Conservation (phyloP, 1,140 invertebrate genomes). For the Drosophila funebris region DNA sequence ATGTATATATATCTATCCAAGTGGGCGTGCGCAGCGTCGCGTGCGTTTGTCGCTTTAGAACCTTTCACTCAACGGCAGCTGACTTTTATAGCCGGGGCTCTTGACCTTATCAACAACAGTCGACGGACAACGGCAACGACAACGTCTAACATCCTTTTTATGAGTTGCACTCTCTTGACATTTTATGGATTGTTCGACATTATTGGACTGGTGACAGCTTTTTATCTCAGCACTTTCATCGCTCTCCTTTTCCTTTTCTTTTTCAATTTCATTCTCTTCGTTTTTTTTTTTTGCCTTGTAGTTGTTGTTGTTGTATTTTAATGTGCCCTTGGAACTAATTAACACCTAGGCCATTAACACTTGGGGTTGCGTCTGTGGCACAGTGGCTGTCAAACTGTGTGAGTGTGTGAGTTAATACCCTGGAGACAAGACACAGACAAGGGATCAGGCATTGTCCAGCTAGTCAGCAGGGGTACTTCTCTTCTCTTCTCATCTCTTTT, state of each 20-base stretch:
- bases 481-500: constrained; percentile 5
- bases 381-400: constrained; percentile 66
- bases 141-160: constrained; percentile 61
- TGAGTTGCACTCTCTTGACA: constrained; percentile 58
- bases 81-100: constrained; percentile 71
- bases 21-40: constrained; percentile 59
- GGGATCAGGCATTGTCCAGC: constrained; percentile 10
- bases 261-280: too few species aligned
- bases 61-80: constrained; percentile 47
- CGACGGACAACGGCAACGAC: neutral
- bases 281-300: neutral
- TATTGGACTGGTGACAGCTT: constrained; percentile 67
- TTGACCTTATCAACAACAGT: constrained; percentile 76
- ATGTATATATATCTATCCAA: constrained; percentile 1
- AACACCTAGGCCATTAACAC: constrained; percentile 77
- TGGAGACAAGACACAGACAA: constrained; percentile 5
- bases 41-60: constrained; percentile 44
- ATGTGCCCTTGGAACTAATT: constrained; percentile 73
- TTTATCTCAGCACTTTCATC: constrained; percentile 79
- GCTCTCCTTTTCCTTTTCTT: constrained; percentile 51
- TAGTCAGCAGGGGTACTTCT: constrained; percentile 43
- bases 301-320: constrained; percentile 18
- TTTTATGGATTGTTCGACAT: constrained; percentile 59
- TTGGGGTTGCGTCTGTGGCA: constrained; percentile 51
- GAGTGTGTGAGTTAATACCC: constrained; percentile 21